Conservation (phyloP, 2,888 invertebrate genomes). For the Thereva unica region DNA sequence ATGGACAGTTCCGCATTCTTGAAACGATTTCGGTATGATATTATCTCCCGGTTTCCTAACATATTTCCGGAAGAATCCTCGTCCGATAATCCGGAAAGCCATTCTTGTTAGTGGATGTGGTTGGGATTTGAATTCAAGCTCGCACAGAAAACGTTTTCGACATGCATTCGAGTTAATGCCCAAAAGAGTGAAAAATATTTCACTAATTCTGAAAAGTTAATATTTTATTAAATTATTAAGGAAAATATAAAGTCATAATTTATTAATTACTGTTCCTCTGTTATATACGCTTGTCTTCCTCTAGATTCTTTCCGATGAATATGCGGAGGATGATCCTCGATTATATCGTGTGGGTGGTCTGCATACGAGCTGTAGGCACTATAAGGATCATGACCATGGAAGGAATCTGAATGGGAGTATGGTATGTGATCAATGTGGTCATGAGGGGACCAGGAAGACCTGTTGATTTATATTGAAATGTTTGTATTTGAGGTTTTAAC, state of each 20-base stretch:
- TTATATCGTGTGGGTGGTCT: constrained; percentile 32
- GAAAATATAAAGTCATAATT: background rate
- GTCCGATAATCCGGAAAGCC: constrained; percentile 56
- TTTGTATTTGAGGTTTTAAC: background rate
- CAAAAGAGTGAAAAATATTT: constrained; percentile 55
- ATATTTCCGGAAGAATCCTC: constrained; percentile 53
- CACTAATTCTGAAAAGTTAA: constrained; percentile 50
- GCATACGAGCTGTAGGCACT: constrained; percentile 41
- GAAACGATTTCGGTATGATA: constrained; percentile 50
- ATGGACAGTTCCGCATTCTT: constrained; percentile 53
- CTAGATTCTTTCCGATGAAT: constrained; percentile 12
- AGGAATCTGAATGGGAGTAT: constrained; percentile 44
- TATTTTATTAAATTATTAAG: background rate
- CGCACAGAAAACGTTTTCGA: constrained; percentile 61
- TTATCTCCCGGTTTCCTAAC: constrained; percentile 49
- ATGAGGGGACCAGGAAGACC: background rate
- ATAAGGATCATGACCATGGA: constrained; percentile 43
- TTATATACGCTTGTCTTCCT: constrained; percentile 22
- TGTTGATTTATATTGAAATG: background rate
- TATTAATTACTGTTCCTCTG: constrained; percentile 19
- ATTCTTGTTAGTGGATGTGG: constrained; percentile 54
- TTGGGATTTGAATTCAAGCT: constrained; percentile 59
- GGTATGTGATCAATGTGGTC: constrained; percentile 46
- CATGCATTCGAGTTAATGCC: constrained; percentile 56
- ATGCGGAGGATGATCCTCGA: constrained; percentile 6